Base-by-base conservation (phyloP, 2,113 vertebrate species). In the Solenodon paradoxus region DNA sequence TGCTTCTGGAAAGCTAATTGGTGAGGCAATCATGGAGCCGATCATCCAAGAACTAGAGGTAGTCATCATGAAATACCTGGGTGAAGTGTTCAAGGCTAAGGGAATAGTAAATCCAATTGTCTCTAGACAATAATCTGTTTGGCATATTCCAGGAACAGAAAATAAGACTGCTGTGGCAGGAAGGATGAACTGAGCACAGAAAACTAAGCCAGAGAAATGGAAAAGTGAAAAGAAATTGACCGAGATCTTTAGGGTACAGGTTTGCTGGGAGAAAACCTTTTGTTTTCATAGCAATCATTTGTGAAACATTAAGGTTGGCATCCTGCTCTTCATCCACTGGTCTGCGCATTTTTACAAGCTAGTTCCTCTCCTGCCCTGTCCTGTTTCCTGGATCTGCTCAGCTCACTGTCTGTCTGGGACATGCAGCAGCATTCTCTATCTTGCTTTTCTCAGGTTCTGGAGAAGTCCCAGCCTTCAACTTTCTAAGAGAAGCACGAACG, bases 401-500 rank as follows among this genome's bases (percentile, higher is more conserved):
- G 47, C 20, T 42, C 64, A 6, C 61, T 0, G 2, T 3, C 30
- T 7, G 10, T 30, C 32, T 15, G 20, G 32, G 17, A 7, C 10
- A 0, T 0, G 0, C 3, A n/a, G 38, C 12, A 12, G 2, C 16
- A 3, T 28, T 24, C 28, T 40, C 75, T 28, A 9, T 7, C 28
- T 16, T n/a, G 53, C 32, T 57, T 24, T 64, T 15, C 38, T 40
- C 4, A 49, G 42, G 40, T 0, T 35, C 38, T 5, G 22, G 38
- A 66, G 64, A 59, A 66, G 35, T 51, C 51, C 2, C 0, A 0
- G 9, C 19, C 20, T 38, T 68, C 42, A 63, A 53, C 40, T 35
- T 38, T 64, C 30, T 12, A 13, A 5, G 12, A 75, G 64, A 16
- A 75, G 7, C 38, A 1, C 3, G 45, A 45, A 26, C 30, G 0